Conservation (phyloP, 2,888 invertebrate species). For the Eilema griseolum region DNA sequence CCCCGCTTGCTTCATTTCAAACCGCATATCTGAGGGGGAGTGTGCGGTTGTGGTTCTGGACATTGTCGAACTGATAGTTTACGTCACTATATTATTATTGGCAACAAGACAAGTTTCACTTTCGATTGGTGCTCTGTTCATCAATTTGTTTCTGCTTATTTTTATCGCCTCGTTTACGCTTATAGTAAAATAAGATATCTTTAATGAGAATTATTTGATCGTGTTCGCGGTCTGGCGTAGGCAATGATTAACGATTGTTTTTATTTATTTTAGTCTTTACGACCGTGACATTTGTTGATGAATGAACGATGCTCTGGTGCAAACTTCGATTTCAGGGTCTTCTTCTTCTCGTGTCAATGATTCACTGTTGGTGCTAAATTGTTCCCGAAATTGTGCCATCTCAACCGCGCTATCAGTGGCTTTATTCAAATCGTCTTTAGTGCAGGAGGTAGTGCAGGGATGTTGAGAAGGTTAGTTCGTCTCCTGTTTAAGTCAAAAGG, state of each 20-base stretch:
- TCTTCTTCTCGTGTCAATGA: no score
- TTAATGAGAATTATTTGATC: conserved; percentile 50
- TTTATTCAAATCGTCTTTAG: no score
- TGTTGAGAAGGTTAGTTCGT: no score
- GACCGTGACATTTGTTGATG: background rate
- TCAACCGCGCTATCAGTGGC: no score
- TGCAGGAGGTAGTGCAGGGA: no score
- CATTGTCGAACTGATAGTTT: conserved; percentile 30
- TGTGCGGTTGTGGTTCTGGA: conserved; percentile 33
- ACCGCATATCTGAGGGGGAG: conserved; percentile 48
- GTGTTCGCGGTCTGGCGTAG: conserved; percentile 10
- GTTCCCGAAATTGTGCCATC: no score
- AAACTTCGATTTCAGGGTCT: background rate
- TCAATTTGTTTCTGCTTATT: conserved; percentile 43
- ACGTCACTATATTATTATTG: conserved; percentile 40
- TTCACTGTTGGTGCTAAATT: no score
- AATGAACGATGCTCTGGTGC: background rate
- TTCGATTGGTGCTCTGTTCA: conserved; percentile 41
- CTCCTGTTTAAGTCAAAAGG: background rate
- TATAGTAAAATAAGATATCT: conserved; percentile 24
- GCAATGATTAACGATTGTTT: conserved; percentile 1
- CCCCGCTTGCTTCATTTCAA: conserved; percentile 44
- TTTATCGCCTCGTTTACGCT: conserved; percentile 35
- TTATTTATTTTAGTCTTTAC: background rate
- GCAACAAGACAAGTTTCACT: conserved; percentile 46